These are phyloP conservation scores for Norana najaformis DNA, from an alignment of 2,888 invertebrate genomes.

Conservation along the genomic window DNA sequence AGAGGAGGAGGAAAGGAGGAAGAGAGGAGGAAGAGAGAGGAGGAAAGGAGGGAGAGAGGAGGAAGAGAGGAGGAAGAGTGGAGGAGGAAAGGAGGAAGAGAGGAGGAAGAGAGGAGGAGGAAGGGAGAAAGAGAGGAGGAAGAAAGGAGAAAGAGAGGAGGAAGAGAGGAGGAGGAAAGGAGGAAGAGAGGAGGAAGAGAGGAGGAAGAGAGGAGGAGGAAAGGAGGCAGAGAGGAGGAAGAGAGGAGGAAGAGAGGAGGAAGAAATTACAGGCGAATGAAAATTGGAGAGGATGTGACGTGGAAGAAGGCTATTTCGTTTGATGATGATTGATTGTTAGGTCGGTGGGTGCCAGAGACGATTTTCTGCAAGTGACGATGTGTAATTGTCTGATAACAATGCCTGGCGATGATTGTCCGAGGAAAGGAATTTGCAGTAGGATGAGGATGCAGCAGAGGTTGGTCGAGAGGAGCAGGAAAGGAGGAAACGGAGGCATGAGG, in stretches of 20 bases:
- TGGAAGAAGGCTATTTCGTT: background rate
- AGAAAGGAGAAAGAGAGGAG: too few relatives aligned
- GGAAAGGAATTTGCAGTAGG: background rate
- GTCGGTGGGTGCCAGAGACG: background rate
- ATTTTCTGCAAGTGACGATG: background rate
- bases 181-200: too few relatives aligned
- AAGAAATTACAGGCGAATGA: background rate
- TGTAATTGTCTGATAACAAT: background rate
- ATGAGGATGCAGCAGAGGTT: background rate
- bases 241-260: background rate
- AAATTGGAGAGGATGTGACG: background rate
- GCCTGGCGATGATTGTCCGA: background rate
- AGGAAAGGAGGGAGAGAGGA: too few relatives aligned
- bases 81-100: background rate
- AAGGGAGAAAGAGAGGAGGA: background rate
- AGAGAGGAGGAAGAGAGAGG: too few relatives aligned
- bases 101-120: background rate
- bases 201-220: background rate
- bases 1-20: too few relatives aligned
- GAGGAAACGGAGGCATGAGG: background rate
- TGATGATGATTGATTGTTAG: background rate
- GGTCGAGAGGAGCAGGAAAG: background rate
- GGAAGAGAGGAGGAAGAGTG: background rate
- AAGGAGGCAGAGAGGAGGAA: too few relatives aligned
- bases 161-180: too few relatives aligned